These are phyloP conservation scores for Trachymyrmex cornetzi DNA, from an alignment of 1,140 invertebrate species.

Conservation along the genomic window DNA sequence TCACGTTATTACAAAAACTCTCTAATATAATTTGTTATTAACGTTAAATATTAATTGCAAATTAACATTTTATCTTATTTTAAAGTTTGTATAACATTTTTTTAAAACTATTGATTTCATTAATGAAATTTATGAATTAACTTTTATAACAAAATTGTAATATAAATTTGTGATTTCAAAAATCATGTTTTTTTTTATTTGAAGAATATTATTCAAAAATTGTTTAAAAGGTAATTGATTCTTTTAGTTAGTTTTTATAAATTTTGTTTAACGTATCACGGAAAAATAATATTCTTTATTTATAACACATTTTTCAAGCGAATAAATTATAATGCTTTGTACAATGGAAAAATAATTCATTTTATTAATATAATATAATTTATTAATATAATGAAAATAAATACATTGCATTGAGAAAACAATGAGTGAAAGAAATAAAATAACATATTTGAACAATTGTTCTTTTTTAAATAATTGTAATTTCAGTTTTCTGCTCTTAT, in stretches of 20 bases:
- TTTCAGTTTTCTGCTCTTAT: not conserved
- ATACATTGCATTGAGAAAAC: not conserved
- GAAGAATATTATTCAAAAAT: not conserved
- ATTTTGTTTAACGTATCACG: not conserved
- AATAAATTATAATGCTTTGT: not conserved
- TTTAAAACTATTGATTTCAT: too few relatives aligned
- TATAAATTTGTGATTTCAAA: not conserved
- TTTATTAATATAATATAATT: not conserved
- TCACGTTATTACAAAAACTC: too few relatives aligned
- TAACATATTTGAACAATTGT: not conserved
- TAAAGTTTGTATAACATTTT: too few relatives aligned
- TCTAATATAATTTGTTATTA: not conserved
- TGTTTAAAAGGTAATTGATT: not conserved
- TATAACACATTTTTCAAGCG: not conserved
- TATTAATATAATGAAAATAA: not conserved
- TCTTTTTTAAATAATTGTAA: not conserved
- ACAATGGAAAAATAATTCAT: not conserved
- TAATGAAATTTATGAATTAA: not conserved
- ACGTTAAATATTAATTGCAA: not conserved
- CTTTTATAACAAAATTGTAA: not conserved
- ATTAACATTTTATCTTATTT: not conserved
- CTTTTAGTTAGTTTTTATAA: not conserved
- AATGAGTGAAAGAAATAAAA: not conserved
- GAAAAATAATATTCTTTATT: not conserved
- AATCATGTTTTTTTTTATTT: not conserved